phyloP scores from a whole-genome alignment of 2,888 invertebrate genomes.

The Thelaira solivaga region DNA sequence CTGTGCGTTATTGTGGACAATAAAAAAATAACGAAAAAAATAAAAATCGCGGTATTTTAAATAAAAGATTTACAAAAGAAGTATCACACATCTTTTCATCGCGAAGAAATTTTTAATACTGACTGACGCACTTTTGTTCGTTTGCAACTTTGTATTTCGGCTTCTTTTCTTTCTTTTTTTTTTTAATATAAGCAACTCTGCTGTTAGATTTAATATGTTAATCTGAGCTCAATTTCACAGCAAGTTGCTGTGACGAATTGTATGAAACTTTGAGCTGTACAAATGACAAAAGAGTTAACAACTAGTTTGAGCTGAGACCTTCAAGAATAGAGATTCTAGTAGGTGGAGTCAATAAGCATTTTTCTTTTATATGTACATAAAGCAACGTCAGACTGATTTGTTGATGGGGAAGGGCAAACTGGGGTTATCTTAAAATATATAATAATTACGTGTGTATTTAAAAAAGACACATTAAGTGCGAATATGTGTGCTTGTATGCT shows the following conservation, averaged over 20 bases:
- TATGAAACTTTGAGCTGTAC: not conserved
- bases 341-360: not conserved
- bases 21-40: not conserved
- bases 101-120: slow-evolving; percentile 35
- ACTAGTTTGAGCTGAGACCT: slow-evolving; percentile 1
- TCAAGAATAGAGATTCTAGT: not conserved
- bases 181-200: not conserved
- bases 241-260: slow-evolving; percentile 1
- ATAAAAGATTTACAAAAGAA: not conserved
- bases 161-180: not conserved
- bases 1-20: not conserved
- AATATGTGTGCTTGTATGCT: too few species aligned
- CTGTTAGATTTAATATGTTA: not conserved
- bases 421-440: slow-evolving; percentile 14
- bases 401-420: not conserved
- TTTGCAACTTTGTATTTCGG: slow-evolving; percentile 22
- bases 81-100: slow-evolving; percentile 37
- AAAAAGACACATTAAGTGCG: too few species aligned
- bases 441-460: not conserved
- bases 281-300: slow-evolving; percentile 27
- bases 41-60: slow-evolving; percentile 20
- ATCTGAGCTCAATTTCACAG: not conserved
- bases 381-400: not conserved
- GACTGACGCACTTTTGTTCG: slow-evolving; percentile 47
- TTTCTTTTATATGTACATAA: not conserved